Evolutionary conservation across 2,888 invertebrate species (phyloP).

Genomic region (Rotaria magnacalcarata): DNA sequence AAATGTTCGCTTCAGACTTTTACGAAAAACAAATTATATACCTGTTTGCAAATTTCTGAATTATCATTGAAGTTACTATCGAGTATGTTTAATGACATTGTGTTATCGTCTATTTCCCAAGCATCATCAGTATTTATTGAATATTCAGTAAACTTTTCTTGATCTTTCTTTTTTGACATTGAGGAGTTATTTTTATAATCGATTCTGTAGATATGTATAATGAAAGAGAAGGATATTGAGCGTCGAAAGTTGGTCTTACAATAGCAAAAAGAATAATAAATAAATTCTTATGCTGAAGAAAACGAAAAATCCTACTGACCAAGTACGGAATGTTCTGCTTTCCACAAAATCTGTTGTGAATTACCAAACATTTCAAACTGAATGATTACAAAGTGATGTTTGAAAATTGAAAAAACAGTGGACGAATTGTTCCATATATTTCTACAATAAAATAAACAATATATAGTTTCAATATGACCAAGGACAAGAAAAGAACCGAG

Average conservation of each 20-base stretch:
- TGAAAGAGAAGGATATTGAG: neutral
- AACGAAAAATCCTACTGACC: neutral
- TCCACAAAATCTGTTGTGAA: neutral
- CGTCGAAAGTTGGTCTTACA: neutral
- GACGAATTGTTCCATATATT: too few relatives aligned
- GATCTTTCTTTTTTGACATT: conserved; percentile 6
- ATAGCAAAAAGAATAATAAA: neutral
- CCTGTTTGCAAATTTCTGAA: neutral
- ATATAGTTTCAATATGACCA: neutral
- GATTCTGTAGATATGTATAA: neutral
- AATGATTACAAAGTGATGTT: too few relatives aligned
- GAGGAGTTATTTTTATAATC: neutral
- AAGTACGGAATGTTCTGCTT: neutral
- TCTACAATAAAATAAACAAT: neutral
- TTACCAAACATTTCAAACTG: neutral
- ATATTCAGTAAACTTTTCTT: conserved; percentile 23
- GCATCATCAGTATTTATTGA: conserved; percentile 16
- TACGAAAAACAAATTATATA: neutral
- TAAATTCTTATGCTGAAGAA: too few relatives aligned
- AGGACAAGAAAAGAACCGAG: neutral
- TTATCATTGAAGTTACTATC: neutral
- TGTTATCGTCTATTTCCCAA: neutral
- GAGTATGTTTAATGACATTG: neutral
- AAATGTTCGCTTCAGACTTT: too few relatives aligned
- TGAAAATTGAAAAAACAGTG: too few relatives aligned